phyloP scores from a whole-genome alignment of 2,888 invertebrate species.

The Thalpophila matura region DNA sequence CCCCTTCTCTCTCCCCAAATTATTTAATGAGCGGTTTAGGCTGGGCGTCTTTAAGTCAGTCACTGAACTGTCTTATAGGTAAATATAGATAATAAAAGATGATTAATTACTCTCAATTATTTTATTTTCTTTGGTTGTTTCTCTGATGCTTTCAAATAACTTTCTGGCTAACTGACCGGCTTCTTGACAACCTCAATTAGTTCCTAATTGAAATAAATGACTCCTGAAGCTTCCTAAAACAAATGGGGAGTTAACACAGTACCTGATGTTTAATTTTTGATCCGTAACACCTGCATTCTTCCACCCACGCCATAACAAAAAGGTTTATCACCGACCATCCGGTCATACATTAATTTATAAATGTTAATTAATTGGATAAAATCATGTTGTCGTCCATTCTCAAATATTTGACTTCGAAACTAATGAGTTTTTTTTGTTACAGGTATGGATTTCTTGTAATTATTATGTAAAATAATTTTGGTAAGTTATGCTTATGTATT shows the following conservation, averaged over 20 bases:
- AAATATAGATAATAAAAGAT: neutral
- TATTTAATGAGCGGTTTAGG: too few species aligned
- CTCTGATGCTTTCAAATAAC: neutral
- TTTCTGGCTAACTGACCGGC: neutral
- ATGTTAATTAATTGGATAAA: conserved; percentile 14
- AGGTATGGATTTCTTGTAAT: conserved; percentile 58
- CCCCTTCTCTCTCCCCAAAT: too few species aligned
- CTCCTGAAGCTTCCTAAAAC: neutral
- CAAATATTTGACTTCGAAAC: conserved; percentile 27
- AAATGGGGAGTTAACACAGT: neutral
- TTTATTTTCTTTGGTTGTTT: neutral
- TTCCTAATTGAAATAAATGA: conserved; percentile 17
- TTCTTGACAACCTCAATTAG: neutral
- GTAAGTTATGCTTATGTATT: conserved; percentile 42
- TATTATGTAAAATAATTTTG: conserved; percentile 5
- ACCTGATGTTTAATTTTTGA: too few species aligned
- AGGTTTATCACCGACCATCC: conserved; percentile 1
- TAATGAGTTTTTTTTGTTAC: conserved; percentile 62
- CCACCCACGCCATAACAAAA: conserved; percentile 20
- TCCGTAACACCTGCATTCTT: neutral
- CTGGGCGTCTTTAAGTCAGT: too few species aligned
- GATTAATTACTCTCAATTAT: too few species aligned
- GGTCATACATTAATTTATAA: neutral
- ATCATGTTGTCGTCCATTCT: conserved; percentile 13
- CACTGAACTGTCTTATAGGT: too few species aligned